Conservation (phyloP, 2,113 vertebrate genomes). For the Calcarius ornatus region DNA sequence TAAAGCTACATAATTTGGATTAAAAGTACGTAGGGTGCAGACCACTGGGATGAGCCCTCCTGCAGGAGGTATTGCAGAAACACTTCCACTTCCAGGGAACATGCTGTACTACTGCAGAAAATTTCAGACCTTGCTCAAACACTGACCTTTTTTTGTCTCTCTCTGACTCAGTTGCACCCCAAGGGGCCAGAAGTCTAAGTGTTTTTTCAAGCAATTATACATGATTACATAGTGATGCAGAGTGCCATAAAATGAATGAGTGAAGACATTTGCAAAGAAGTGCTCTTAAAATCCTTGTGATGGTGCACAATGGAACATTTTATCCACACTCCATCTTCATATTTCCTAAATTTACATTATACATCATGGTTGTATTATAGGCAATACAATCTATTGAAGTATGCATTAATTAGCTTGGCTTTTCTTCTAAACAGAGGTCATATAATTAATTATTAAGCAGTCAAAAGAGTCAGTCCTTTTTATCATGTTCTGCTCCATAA, state of each 20-base stretch:
- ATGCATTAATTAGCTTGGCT: constrained; percentile 49
- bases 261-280: constrained; percentile 45
- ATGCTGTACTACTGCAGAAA: neutral
- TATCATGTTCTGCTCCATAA: constrained; percentile 36
- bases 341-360: constrained; percentile 26
- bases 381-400: neutral
- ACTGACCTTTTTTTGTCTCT: constrained; percentile 3
- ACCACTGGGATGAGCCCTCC: neutral
- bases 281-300: constrained; percentile 20
- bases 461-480: constrained; percentile 31
- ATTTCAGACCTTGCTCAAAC: neutral
- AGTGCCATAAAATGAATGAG: constrained; percentile 30
- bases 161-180: neutral
- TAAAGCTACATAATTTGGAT: neutral
- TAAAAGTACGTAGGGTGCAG: neutral
- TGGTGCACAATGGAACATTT: neutral
- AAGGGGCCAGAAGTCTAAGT: constrained; percentile 7
- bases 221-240: constrained; percentile 17
- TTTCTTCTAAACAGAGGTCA: constrained; percentile 22
- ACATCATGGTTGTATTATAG: neutral
- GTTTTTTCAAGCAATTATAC: constrained; percentile 53
- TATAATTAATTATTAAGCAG: constrained; percentile 42
- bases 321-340: neutral
- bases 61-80: neutral
- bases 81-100: neutral